phyloP scores from a whole-genome alignment of 2,113 vertebrate genomes.

The Barbus barbus region DNA sequence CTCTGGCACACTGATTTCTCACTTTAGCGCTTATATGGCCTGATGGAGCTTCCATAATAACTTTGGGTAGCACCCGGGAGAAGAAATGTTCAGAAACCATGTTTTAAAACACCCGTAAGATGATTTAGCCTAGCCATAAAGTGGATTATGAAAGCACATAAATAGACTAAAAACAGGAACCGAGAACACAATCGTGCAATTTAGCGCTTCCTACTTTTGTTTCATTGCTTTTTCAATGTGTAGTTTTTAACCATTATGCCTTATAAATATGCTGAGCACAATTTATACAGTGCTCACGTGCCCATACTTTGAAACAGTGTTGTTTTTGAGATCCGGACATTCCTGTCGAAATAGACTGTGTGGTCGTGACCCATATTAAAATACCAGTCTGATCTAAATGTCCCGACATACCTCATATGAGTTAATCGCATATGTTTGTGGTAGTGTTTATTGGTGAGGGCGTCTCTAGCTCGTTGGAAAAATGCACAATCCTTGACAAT shows the following conservation, averaged over 20 bases:
- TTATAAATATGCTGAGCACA: not conserved
- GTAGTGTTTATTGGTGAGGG: constrained; percentile 17
- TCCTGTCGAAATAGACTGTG: constrained; percentile 26
- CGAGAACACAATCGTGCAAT: not conserved
- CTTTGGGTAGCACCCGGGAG: not conserved
- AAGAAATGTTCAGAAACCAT: not conserved
- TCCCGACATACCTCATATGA: constrained; percentile 18
- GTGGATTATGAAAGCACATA: not conserved
- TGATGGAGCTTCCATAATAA: constrained; percentile 24
- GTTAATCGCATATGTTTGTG: constrained; percentile 31
- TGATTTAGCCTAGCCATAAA: not conserved
- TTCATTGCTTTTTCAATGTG: not conserved
- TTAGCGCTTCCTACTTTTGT: constrained; percentile 16
- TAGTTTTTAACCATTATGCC: not conserved
- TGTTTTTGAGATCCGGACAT: not conserved
- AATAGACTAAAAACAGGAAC: not conserved
- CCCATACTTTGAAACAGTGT: not conserved
- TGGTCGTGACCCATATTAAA: constrained; percentile 27
- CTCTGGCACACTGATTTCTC: constrained; percentile 17
- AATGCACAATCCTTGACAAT: constrained; percentile 10
- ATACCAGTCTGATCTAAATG: constrained; percentile 34
- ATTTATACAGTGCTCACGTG: not conserved
- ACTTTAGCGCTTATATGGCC: constrained; percentile 15
- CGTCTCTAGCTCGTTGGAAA: not conserved
- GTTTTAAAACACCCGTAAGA: not conserved